phyloP scores from a whole-genome alignment of 2,888 invertebrate species.

The Synergus umbraculus region DNA sequence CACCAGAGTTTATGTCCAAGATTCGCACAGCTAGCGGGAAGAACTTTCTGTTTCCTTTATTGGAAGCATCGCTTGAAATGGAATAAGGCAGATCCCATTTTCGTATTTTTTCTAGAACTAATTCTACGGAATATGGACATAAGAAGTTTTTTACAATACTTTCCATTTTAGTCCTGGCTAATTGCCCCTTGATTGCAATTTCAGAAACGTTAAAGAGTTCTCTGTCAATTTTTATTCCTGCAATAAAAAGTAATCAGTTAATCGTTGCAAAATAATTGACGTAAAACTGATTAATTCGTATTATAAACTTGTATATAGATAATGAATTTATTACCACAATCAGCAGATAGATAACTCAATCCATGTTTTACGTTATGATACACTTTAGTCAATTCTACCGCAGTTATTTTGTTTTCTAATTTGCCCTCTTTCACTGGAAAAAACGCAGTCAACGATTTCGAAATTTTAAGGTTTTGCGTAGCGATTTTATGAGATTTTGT shows the following conservation, averaged over 20 bases:
- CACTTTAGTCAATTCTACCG: background rate
- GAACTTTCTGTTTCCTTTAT: constrained; percentile 14
- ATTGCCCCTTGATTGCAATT: too few species aligned
- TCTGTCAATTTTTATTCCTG: too few species aligned
- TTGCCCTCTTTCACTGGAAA: constrained; percentile 1
- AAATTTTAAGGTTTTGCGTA: background rate
- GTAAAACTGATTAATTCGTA: too few species aligned
- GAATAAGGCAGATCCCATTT: background rate
- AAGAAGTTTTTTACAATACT: too few species aligned
- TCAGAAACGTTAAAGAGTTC: too few species aligned
- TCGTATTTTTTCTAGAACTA: too few species aligned
- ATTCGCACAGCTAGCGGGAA: background rate
- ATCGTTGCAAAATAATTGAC: too few species aligned
- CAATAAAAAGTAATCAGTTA: too few species aligned
- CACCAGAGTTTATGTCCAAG: background rate
- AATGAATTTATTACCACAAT: too few species aligned
- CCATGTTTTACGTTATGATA: background rate
- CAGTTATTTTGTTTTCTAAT: constrained; percentile 2
- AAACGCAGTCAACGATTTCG: background rate
- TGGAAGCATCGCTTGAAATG: constrained; percentile 8
- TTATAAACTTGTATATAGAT: too few species aligned
- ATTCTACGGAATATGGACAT: too few species aligned
- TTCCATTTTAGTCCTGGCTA: too few species aligned
- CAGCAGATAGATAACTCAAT: constrained; percentile 3
- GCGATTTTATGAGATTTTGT: background rate